These are phyloP conservation scores for Chlorops oryzae DNA, from an alignment of 1,140 invertebrate genomes.

Conservation along the genomic window DNA sequence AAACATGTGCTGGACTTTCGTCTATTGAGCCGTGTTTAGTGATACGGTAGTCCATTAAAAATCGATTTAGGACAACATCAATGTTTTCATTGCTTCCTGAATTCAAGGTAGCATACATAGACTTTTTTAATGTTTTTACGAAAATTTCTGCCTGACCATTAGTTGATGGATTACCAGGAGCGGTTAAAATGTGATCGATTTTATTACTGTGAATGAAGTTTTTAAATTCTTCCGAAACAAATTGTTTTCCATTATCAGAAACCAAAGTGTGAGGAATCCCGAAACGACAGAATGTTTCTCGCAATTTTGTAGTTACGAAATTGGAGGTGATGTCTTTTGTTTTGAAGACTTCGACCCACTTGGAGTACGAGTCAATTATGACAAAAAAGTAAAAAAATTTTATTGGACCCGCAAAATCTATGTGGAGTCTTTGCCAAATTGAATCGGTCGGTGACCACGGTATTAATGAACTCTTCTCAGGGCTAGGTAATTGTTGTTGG, in stretches of 20 bases:
- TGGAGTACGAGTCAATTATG: constrained; percentile 3
- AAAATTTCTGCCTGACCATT: too few species aligned
- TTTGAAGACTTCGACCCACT: constrained; percentile 9
- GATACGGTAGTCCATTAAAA: constrained; percentile 3
- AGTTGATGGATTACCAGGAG: too few species aligned
- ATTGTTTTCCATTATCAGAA: constrained; percentile 6
- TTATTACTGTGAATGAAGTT: background rate
- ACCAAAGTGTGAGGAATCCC: constrained; percentile 5
- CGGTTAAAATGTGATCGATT: too few species aligned
- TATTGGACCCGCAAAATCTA: constrained; percentile 4
- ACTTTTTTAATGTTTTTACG: too few species aligned
- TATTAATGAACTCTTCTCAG: constrained; percentile 6
- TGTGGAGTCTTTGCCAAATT: background rate
- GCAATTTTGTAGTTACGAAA: constrained; percentile 12
- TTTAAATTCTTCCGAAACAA: constrained; percentile 1
- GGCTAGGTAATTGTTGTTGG: background rate
- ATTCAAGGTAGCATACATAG: background rate
- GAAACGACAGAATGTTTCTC: constrained; percentile 3
- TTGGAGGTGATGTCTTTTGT: constrained; percentile 2
- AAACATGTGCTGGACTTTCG: constrained; percentile 2
- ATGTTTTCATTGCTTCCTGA: background rate
- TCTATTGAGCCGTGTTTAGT: constrained; percentile 7
- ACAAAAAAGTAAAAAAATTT: background rate
- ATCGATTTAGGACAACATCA: background rate
- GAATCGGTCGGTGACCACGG: constrained; percentile 1